Percentiles rank a stretch among this genome's conserved stretches.
These are phyloP conservation scores for Salvator merianae DNA, from an alignment of 2,113 vertebrate genomes.

Conservation along the genomic window DNA sequence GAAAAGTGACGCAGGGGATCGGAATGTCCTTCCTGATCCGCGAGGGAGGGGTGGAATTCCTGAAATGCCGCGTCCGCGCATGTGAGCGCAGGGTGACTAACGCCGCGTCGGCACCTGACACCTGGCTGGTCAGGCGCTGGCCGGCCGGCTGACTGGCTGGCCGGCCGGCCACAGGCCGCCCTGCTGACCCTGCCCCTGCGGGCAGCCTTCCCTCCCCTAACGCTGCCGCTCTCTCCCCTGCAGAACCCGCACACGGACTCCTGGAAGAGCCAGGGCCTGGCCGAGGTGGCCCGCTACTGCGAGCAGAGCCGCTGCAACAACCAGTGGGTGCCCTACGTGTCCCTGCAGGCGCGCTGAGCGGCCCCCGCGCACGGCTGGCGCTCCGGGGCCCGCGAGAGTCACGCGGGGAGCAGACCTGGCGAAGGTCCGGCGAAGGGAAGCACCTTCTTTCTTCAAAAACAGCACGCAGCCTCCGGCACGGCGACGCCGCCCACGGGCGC, in stretches of 20 bases:
- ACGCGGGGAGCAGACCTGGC: background rate
- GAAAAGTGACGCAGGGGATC: background rate
- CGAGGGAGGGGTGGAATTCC: background rate
- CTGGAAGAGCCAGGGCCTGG: conserved; percentile 81
- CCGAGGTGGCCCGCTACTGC: conserved; percentile 87
- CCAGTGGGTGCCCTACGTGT: conserved; percentile 88
- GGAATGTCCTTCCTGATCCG: background rate
- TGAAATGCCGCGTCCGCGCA: background rate
- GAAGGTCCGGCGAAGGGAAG: background rate
- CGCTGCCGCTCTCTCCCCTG: rapidly evolving
- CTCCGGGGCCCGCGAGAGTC: background rate
- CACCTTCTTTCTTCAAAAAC: background rate
- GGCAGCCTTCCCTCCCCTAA: background rate
- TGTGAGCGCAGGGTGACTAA: background rate
- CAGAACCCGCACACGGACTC: conserved; percentile 86
- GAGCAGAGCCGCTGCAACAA: conserved; percentile 86
- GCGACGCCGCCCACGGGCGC: too few relatives aligned
- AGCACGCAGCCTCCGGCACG: too few relatives aligned
- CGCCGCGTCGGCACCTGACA: background rate
- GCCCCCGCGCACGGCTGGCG: rapidly evolving
- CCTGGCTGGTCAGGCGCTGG: background rate
- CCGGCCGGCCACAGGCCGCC: too few relatives aligned
- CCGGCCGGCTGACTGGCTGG: too few relatives aligned
- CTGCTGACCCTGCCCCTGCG: too few relatives aligned
- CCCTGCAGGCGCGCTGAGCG: conserved; percentile 86